Evolutionary conservation across 2,888 invertebrate species (phyloP), one percentile per base, ranked within the genome.

Genomic region (Calephelis perditalis): DNA sequence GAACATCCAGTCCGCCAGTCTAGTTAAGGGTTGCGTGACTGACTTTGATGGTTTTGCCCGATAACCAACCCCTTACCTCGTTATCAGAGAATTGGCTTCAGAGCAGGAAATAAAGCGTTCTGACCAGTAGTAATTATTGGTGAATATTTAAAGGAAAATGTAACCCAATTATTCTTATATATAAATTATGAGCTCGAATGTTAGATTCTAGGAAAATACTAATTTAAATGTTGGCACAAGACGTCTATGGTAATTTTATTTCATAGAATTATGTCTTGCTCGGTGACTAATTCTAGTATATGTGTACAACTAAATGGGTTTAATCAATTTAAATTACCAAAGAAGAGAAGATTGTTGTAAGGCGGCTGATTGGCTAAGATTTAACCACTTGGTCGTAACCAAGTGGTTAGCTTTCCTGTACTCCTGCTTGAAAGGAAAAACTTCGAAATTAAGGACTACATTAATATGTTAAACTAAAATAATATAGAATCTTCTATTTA

Each of bases 21-120:
- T 67, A 63, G 70, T 71, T 75, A 75, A 70, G 71, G 65, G 67
- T 82, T 72, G 87, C 86, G 86, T 87, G 85, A 83, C 81, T 78
- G 61, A 58, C 69, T 67, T 62, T 71, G 81, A 82, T 82, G 74
- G 62, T 80, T 82, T 81, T 82, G 66, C 60, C 67, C 68, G 74
- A 73, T 75, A 73, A 65, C 69, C 69, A 57, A 64, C 69, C 73
- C 71, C 71, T 26, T 65, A 56, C 57, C 74, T 76, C 67, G 78
- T 82, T 86, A 86, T 86, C 86, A 79, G 76, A 67, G 67, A 67
- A 67, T 64, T 67, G 66, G 73, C 73, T 74, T 76, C 74, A 69
- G 74, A 71, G 66, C 77, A 80, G 86, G 82, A 83, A 81, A 82
- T 83, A 80, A 82, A 84, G 76, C 77, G 77, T 70, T 65, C 68